Evolutionary conservation across 2,888 invertebrate species (phyloP).

Genomic region (Coleophora flavipennella): DNA sequence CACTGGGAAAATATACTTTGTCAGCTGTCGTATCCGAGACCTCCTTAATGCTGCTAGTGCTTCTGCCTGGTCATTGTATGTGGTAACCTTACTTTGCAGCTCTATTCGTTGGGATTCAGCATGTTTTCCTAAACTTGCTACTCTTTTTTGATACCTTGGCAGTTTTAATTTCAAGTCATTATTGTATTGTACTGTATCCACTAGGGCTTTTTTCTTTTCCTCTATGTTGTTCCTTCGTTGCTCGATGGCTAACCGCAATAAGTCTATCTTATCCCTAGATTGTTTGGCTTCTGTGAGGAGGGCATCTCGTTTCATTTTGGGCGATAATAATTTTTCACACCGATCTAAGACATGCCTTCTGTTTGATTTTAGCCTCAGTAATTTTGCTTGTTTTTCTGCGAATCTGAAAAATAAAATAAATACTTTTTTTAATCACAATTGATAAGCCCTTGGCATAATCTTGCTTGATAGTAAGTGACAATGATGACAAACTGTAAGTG

Average conservation of each 20-base stretch:
- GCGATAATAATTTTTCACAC: constrained; percentile 55
- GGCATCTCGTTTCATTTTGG: constrained; percentile 51
- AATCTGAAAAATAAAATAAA: constrained; percentile 57
- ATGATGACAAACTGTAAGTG: background rate
- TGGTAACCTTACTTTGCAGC: constrained; percentile 38
- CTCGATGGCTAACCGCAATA: constrained; percentile 55
- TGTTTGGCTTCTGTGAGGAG: constrained; percentile 53
- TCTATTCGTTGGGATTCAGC: constrained; percentile 42
- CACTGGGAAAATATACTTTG: constrained; percentile 64
- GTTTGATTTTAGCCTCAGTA: constrained; percentile 72
- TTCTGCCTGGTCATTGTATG: constrained; percentile 42
- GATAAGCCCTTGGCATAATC: too few species aligned
- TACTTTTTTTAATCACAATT: too few species aligned
- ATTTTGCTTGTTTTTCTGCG: constrained; percentile 75
- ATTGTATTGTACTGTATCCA: constrained; percentile 38
- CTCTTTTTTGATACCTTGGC: constrained; percentile 58
- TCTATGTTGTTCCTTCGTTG: constrained; percentile 49
- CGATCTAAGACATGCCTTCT: constrained; percentile 70
- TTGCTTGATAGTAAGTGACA: too few species aligned
- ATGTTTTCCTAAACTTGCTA: constrained; percentile 45
- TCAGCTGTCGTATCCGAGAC: constrained; percentile 55
- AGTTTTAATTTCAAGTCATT: constrained; percentile 47
- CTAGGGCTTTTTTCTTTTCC: constrained; percentile 36
- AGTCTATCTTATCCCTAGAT: constrained; percentile 52
- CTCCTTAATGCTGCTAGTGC: constrained; percentile 45